These are phyloP conservation scores for Psammodynastes pulverulentus DNA, from an alignment of 2,113 vertebrate genomes.

Conservation along the genomic window DNA sequence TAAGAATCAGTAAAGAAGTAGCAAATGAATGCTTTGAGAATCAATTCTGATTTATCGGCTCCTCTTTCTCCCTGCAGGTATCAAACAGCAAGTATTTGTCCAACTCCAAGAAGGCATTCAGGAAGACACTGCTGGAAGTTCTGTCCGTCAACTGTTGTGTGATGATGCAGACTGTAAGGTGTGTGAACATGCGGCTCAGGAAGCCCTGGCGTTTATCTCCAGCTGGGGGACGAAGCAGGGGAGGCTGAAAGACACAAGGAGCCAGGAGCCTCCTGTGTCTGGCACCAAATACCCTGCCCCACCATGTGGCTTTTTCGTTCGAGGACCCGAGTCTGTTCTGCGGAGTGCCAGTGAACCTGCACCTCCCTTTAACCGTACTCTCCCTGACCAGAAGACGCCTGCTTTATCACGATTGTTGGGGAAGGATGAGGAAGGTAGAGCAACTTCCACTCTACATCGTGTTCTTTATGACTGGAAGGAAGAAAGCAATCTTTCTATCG, in stretches of 20 bases:
- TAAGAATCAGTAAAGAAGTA: background rate
- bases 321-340: background rate
- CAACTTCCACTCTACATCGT: background rate
- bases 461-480: background rate
- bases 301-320: background rate
- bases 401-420: background rate
- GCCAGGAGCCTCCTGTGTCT: background rate
- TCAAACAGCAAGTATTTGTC: too few relatives aligned
- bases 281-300: background rate
- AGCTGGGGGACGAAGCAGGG: background rate
- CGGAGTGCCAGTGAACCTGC: background rate
- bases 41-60: background rate
- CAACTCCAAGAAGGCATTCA: too few relatives aligned
- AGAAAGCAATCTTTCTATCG: background rate
- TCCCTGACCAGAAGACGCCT: too few relatives aligned
- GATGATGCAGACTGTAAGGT: background rate
- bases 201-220: background rate
- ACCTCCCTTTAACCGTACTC: background rate
- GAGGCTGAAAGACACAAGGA: too few relatives aligned
- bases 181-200: background rate
- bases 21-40: background rate
- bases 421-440: background rate
- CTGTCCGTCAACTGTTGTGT: background rate
- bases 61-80: background rate
- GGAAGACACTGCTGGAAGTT: too few relatives aligned